A percentile compares a stretch with the other conserved stretches of the same genome.
Evolutionary conservation across 1,140 invertebrate species (phyloP).

Genomic region (Dendrolimus punctatus): DNA sequence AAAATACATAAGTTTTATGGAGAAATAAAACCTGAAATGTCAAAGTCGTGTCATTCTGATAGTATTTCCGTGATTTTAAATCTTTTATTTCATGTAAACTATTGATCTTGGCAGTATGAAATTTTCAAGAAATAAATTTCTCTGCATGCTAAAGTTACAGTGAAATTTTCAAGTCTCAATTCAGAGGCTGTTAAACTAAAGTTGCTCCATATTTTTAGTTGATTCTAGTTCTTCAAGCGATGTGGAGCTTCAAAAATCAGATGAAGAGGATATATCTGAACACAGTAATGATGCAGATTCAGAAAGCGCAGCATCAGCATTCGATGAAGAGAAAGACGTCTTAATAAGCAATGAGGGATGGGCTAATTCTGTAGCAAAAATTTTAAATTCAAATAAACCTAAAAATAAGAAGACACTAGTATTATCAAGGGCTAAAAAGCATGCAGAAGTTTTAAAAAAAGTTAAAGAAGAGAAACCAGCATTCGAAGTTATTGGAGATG

Average conservation of each 20-base stretch:
- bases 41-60: too few relatives aligned
- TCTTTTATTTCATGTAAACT: too few relatives aligned
- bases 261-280: constrained; percentile 23
- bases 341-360: constrained; percentile 71
- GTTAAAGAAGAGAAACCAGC: constrained; percentile 65
- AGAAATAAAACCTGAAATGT: too few relatives aligned
- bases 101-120: background rate
- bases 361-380: constrained; percentile 83
- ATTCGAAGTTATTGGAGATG: constrained; percentile 70
- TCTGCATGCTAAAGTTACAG: background rate
- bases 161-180: background rate
- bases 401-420: constrained; percentile 83
- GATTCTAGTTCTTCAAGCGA: constrained; percentile 36
- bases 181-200: background rate
- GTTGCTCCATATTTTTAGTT: constrained; percentile 23
- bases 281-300: constrained; percentile 19
- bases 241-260: constrained; percentile 34
- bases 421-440: constrained; percentile 82
- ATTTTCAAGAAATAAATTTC: background rate
- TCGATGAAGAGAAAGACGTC: constrained; percentile 15
- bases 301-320: constrained; percentile 11
- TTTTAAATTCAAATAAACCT: constrained; percentile 81
- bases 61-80: too few relatives aligned
- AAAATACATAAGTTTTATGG: too few relatives aligned
- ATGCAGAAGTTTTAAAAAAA: constrained; percentile 72